These are phyloP conservation scores for Gerris buenoi DNA, from an alignment of 1,140 invertebrate genomes.

Conservation along the genomic window DNA sequence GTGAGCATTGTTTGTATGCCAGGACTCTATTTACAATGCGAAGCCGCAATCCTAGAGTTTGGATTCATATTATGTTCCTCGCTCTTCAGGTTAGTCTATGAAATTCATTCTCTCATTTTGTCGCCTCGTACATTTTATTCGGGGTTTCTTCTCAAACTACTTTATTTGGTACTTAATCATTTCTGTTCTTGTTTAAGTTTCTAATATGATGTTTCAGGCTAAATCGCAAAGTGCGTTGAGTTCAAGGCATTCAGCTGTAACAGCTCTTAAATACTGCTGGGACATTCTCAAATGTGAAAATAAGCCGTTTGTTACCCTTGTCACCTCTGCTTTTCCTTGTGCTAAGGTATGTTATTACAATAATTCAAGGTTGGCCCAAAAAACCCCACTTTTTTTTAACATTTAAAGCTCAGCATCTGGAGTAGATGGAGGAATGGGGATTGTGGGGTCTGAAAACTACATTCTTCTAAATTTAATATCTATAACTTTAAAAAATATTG, in stretches of 20 bases:
- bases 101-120: too few relatives aligned
- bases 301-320: constrained; percentile 74
- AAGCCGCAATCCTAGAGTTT: constrained; percentile 70
- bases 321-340: constrained; percentile 81
- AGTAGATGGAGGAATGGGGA: too few relatives aligned
- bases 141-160: too few relatives aligned
- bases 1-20: constrained; percentile 77
- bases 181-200: too few relatives aligned
- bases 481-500: too few relatives aligned
- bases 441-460: too few relatives aligned
- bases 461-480: too few relatives aligned
- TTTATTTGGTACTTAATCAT: too few relatives aligned
- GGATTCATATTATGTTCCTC: constrained; percentile 92
- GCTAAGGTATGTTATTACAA: constrained; percentile 63
- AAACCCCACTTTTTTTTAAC: too few relatives aligned
- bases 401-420: too few relatives aligned
- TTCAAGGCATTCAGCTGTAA: constrained; percentile 65
- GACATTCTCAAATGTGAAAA: constrained; percentile 81
- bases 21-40: constrained; percentile 71
- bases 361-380: too few relatives aligned
- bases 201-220: constrained; percentile 37
- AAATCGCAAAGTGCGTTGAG: constrained; percentile 62
- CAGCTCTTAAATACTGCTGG: constrained; percentile 78
- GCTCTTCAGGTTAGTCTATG: constrained; percentile 75
- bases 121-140: too few relatives aligned